These are phyloP conservation scores for Peromyscus californicus DNA, from an alignment of 2,113 vertebrate species.

Conservation along the genomic window DNA sequence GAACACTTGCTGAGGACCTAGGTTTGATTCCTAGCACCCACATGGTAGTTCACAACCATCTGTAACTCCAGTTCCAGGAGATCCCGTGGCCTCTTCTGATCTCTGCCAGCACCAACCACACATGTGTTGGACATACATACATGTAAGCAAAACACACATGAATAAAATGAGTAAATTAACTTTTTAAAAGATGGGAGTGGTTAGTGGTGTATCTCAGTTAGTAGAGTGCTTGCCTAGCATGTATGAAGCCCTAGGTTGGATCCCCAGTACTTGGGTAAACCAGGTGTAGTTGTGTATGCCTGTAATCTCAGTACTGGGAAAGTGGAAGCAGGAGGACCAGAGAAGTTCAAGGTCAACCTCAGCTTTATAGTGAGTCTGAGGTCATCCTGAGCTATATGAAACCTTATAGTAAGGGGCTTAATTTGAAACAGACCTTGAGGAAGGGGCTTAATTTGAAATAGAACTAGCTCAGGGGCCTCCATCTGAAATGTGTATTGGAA, in stretches of 20 bases:
- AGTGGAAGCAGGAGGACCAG: neutral
- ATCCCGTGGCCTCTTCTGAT: neutral
- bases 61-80: neutral
- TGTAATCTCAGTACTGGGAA: neutral
- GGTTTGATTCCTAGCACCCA: neutral
- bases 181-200: neutral
- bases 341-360: neutral
- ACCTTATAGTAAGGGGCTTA: neutral
- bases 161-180: neutral
- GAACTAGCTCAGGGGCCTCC: constrained; percentile 15
- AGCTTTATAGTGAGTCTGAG: neutral
- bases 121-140: neutral
- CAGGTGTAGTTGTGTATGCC: neutral
- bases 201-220: neutral
- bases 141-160: neutral
- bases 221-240: neutral
- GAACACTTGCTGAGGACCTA: neutral
- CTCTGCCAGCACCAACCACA: neutral
- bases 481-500: constrained; percentile 40
- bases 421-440: constrained; percentile 20
- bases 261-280: neutral
- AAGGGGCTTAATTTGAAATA: constrained; percentile 59
- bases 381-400: neutral
- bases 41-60: neutral
- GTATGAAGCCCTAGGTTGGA: neutral